phyloP scores from a whole-genome alignment of 1,140 invertebrate species.

The Drosophila santomea region DNA sequence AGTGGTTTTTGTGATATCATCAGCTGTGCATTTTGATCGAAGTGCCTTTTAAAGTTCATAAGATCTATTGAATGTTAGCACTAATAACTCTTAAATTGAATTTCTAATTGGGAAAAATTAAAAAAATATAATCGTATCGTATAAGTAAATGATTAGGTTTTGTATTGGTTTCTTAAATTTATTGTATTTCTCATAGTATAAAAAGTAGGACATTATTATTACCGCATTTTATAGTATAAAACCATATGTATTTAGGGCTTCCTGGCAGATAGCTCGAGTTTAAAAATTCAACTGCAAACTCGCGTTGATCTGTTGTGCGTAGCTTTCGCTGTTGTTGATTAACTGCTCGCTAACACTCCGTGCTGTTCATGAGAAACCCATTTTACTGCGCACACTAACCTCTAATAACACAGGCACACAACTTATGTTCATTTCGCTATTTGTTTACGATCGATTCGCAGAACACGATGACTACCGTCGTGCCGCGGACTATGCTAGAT shows the following conservation, averaged over 20 bases:
- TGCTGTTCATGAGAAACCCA: conserved; percentile 38
- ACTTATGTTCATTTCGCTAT: conserved; percentile 81
- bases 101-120: too few relatives aligned
- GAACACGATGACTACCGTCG: conserved; percentile 91
- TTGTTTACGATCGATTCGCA: conserved; percentile 86
- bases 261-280: background rate
- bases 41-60: too few relatives aligned
- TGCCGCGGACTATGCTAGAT: conserved; percentile 90
- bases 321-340: conserved; percentile 47
- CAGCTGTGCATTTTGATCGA: too few relatives aligned
- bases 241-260: background rate
- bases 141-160: too few relatives aligned
- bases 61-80: too few relatives aligned
- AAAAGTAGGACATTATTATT: background rate
- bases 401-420: conserved; percentile 70
- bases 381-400: conserved; percentile 58
- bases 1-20: too few relatives aligned
- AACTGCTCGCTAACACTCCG: conserved; percentile 31
- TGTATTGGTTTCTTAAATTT: too few relatives aligned
- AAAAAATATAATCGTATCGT: too few relatives aligned
- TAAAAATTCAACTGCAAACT: background rate
- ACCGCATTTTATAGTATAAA: too few relatives aligned
- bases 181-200: too few relatives aligned
- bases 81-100: too few relatives aligned
- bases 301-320: background rate